phyloP scores from a whole-genome alignment of 2,888 invertebrate genomes.

The Chalcis sispes region DNA sequence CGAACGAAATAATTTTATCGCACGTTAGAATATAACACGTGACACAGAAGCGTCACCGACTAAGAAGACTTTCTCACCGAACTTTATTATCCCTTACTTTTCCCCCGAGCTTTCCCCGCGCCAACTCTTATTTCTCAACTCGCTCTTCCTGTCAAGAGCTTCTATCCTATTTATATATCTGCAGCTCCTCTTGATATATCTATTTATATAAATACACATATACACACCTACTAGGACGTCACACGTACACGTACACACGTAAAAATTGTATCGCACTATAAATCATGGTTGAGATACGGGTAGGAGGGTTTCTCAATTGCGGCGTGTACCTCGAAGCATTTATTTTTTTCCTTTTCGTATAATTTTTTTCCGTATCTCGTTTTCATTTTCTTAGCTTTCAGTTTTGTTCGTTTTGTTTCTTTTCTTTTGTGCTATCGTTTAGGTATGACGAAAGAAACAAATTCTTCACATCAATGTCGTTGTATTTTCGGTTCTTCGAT shows the following conservation, averaged over 20 bases:
- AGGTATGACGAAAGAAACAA: no score
- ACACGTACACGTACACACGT: constrained; percentile 25
- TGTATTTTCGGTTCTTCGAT: not conserved
- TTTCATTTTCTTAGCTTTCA: not conserved
- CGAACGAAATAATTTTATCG: no score
- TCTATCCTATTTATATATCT: not conserved
- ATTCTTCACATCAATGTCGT: not conserved
- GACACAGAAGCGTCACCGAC: constrained; percentile 12
- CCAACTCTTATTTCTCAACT: constrained; percentile 34
- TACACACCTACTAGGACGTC: not conserved
- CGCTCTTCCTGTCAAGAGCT: constrained; percentile 7
- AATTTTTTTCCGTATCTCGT: not conserved
- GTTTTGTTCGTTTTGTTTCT: no score
- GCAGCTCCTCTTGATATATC: no score
- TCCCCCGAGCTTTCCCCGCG: constrained; percentile 7
- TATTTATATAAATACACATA: no score
- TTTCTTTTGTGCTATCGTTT: no score
- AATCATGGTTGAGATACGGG: no score
- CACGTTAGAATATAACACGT: no score
- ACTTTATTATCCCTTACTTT: constrained; percentile 41
- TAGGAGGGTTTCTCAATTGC: no score
- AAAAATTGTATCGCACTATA: no score
- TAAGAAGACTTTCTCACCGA: not conserved
- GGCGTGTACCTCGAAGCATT: not conserved
- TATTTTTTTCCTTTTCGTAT: not conserved